Evolutionary conservation across 2,113 vertebrate species (phyloP).

Genomic region (Pantherophis guttatus): DNA sequence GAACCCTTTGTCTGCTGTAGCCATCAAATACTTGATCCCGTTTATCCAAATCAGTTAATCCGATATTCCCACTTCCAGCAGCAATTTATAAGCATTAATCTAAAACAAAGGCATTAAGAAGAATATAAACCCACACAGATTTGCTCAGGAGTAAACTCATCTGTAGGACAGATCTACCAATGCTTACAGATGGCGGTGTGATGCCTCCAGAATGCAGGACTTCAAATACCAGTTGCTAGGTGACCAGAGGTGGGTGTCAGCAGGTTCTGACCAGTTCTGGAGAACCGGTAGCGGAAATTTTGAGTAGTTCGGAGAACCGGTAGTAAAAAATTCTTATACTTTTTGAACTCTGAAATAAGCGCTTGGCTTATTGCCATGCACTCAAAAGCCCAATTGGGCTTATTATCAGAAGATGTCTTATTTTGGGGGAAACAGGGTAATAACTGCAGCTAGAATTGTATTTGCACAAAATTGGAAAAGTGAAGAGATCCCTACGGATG

Average conservation of each 20-base stretch:
- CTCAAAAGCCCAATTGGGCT: too few species aligned
- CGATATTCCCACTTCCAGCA: not conserved
- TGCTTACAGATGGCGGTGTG: not conserved
- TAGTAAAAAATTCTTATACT: too few species aligned
- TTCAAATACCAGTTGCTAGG: not conserved
- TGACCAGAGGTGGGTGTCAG: not conserved
- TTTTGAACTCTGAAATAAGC: too few species aligned
- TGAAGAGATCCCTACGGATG: too few species aligned
- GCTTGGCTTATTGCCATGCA: too few species aligned
- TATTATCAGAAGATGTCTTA: too few species aligned
- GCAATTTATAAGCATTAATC: not conserved
- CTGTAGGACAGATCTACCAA: not conserved
- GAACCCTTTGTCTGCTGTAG: not conserved
- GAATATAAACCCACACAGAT: not conserved
- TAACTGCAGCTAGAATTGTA: too few species aligned
- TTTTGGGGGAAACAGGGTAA: too few species aligned
- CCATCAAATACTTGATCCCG: not conserved
- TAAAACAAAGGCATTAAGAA: not conserved
- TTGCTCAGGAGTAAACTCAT: not conserved
- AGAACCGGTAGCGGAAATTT: too few species aligned
- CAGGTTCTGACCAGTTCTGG: too few species aligned
- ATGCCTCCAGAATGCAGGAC: not conserved
- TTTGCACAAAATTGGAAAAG: too few species aligned
- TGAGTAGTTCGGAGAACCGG: too few species aligned
- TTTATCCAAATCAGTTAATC: not conserved